Conservation (phyloP, 2,888 invertebrate genomes). For the Stenodera caucasica region DNA sequence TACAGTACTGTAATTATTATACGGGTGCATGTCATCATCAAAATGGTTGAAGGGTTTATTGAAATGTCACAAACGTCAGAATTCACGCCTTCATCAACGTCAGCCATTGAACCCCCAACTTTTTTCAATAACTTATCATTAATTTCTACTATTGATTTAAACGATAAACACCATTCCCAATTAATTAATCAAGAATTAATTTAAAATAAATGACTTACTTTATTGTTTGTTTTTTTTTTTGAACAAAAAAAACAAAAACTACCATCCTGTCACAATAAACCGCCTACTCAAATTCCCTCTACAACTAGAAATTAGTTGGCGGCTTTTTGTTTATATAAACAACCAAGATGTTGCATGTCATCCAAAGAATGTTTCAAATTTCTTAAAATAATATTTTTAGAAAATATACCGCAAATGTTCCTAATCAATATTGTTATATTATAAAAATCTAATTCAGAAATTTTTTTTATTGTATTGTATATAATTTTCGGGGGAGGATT, state of each 20-base stretch:
- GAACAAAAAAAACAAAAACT: background rate
- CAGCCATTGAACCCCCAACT: conserved; percentile 4
- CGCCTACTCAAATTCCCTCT: background rate
- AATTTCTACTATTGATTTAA: background rate
- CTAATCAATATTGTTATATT: no score
- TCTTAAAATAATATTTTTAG: conserved; percentile 27
- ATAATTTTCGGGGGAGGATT: no score
- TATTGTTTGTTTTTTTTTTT: no score
- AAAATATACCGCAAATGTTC: background rate
- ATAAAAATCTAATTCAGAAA: no score
- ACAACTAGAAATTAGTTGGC: conserved; percentile 25
- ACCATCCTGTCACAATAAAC: background rate
- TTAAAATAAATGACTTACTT: no score
- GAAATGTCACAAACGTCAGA: conserved; percentile 28
- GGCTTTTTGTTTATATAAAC: conserved; percentile 27
- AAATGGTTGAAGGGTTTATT: conserved; percentile 27
- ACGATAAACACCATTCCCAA: no score
- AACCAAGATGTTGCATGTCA: conserved; percentile 25
- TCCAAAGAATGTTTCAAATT: conserved; percentile 22
- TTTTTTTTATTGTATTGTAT: no score
- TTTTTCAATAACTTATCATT: background rate
- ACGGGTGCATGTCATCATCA: conserved; percentile 25
- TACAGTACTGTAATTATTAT: conserved; percentile 34
- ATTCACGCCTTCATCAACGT: conserved; percentile 22
- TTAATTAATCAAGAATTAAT: no score